These are phyloP conservation scores for Branchipolynoe longqiensis DNA, from an alignment of 2,888 invertebrate species.

Conservation along the genomic window DNA sequence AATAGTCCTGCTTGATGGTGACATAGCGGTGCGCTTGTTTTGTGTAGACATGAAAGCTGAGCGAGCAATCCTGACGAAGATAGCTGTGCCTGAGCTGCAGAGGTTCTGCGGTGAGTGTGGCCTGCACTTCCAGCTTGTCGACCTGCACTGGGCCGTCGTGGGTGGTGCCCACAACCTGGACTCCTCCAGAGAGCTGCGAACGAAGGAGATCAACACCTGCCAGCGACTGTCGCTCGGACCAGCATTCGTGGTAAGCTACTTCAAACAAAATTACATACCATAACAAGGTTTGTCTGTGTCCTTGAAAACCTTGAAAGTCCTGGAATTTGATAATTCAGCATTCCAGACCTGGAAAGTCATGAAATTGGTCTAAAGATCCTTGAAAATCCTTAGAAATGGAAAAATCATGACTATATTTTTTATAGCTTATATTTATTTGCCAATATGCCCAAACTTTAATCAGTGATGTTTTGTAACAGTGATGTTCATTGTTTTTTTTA, in stretches of 20 bases:
- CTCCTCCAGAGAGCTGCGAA: constrained; percentile 1
- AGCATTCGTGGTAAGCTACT: constrained; percentile 63
- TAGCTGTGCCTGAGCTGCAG: constrained; percentile 62
- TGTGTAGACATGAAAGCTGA: constrained; percentile 63
- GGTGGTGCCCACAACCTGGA: neutral
- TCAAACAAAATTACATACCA: neutral
- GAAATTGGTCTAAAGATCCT: too few relatives aligned
- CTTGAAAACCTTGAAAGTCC: neutral
- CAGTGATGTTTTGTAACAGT: too few relatives aligned
- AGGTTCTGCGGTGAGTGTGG: constrained; percentile 60
- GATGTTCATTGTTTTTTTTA: too few relatives aligned
- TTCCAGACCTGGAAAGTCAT: too few relatives aligned
- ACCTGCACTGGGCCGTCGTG: constrained; percentile 60
- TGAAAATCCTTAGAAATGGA: too few relatives aligned
- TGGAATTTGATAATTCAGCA: neutral
- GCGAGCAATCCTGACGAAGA: constrained; percentile 56
- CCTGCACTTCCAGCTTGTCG: constrained; percentile 65
- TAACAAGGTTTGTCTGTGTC: neutral
- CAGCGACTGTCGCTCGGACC: constrained; percentile 63
- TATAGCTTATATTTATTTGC: too few relatives aligned
- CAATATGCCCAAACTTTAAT: too few relatives aligned
- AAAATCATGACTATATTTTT: too few relatives aligned
- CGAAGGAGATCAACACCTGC: constrained; percentile 61
- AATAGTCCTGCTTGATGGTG: neutral
- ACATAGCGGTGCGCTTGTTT: too few relatives aligned